A percentile compares a stretch with the other conserved stretches of the same genome.
phyloP scores from a whole-genome alignment of 2,888 invertebrate species.

The Smittia aterrima region DNA sequence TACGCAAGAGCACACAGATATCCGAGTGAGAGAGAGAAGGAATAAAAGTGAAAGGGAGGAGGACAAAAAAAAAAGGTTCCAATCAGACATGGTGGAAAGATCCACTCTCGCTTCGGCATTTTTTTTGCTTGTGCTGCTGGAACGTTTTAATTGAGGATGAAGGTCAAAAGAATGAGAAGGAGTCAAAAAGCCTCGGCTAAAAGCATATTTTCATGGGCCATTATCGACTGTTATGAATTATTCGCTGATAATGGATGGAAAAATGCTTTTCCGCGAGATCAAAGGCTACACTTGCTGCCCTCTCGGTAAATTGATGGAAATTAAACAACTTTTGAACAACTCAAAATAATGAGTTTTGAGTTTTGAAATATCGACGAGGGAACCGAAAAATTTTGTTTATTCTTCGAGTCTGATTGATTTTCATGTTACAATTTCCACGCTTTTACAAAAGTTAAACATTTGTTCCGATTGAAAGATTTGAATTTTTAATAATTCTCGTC shows the following conservation, averaged over 20 bases:
- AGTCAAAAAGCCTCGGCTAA: neutral
- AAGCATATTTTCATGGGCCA: slow-evolving; percentile 7
- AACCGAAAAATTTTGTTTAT: too few relatives aligned
- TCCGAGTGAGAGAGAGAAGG: neutral
- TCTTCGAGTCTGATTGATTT: neutral
- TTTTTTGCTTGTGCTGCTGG: neutral
- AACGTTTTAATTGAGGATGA: slow-evolving; percentile 29
- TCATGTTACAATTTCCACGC: neutral
- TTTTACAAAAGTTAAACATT: neutral
- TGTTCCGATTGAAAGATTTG: neutral
- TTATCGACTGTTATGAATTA: neutral
- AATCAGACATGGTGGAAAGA: slow-evolving; percentile 3
- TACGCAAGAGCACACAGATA: neutral
- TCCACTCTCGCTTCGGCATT: neutral
- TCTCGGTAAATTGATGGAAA: neutral
- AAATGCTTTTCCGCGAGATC: slow-evolving; percentile 1
- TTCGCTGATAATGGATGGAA: neutral
- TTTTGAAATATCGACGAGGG: too few relatives aligned
- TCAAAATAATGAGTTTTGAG: too few relatives aligned
- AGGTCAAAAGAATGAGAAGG: slow-evolving; percentile 3
- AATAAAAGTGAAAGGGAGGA: neutral
- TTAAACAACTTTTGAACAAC: too few relatives aligned
- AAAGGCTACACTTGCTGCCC: neutral
- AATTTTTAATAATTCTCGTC: neutral
- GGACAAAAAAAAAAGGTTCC: slow-evolving; percentile 1